Evolutionary conservation across 2,113 vertebrate genomes (phyloP).

Genomic region (Pterocles orientalis): DNA sequence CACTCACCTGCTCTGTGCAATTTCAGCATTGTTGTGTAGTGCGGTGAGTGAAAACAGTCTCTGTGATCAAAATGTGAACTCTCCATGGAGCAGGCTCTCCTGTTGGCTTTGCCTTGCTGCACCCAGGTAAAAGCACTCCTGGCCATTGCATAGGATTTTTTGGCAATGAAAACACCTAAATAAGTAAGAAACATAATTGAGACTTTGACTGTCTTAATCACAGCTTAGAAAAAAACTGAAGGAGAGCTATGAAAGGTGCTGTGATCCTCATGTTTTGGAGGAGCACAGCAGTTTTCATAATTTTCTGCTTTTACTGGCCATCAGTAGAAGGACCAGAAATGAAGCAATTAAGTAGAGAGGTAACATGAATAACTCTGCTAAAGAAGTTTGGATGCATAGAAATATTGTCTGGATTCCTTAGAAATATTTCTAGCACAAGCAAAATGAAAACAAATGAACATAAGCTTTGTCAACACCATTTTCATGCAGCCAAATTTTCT

Average conservation of each 20-base stretch:
- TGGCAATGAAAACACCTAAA: background rate
- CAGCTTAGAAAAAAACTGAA: background rate
- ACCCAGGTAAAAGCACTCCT: background rate
- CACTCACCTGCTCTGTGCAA: background rate
- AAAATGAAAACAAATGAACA: background rate
- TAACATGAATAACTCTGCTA: background rate
- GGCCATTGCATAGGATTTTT: background rate
- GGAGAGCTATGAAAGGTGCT: background rate
- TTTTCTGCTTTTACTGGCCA: background rate
- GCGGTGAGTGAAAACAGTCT: background rate
- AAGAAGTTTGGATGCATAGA: background rate
- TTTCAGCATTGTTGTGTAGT: background rate
- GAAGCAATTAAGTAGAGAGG: background rate
- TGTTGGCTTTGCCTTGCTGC: background rate
- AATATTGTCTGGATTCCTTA: background rate
- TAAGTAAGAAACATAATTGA: background rate
- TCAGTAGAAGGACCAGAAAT: background rate
- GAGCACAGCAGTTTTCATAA: background rate
- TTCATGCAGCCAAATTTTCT: background rate
- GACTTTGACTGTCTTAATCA: background rate
- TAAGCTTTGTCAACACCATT: background rate
- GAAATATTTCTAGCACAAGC: background rate
- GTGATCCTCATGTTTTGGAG: background rate
- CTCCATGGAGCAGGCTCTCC: background rate
- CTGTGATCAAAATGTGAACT: background rate